Conservation (phyloP, 1,140 invertebrate genomes). For the Reticulitermes speratus region DNA sequence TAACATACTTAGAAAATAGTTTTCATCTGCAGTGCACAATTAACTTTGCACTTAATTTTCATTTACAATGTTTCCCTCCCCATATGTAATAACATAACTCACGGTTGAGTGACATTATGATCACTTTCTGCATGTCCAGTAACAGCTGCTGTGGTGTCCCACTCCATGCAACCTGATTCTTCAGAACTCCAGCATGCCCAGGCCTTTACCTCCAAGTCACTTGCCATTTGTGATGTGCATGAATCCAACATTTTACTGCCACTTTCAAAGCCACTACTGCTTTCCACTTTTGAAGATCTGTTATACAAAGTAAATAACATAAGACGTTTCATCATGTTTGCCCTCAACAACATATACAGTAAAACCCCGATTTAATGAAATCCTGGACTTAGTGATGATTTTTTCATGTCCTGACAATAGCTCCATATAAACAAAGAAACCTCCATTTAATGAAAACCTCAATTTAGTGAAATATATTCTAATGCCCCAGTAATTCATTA, state of each 20-base stretch:
- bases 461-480: too few relatives aligned
- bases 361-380: too few relatives aligned
- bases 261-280: conserved; percentile 6
- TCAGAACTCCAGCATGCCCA: conserved; percentile 35
- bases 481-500: too few relatives aligned
- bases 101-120: not conserved
- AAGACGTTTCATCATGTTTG: not conserved
- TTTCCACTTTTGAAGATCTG: conserved; percentile 33
- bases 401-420: too few relatives aligned
- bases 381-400: too few relatives aligned
- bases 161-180: conserved; percentile 38
- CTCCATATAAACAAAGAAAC: too few relatives aligned
- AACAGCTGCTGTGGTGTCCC: conserved; percentile 30
- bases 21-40: too few relatives aligned
- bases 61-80: too few relatives aligned
- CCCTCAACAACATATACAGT: too few relatives aligned
- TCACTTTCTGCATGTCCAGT: not conserved
- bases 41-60: too few relatives aligned
- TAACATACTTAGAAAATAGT: too few relatives aligned
- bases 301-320: conserved; percentile 20
- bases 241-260: conserved; percentile 27
- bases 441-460: too few relatives aligned
- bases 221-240: conserved; percentile 5
- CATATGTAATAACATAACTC: not conserved
- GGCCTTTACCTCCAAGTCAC: conserved; percentile 3